Evolutionary conservation across 1,140 invertebrate genomes (phyloP), one percentile per base, ranked within the genome.

Genomic region (Megalonaias nervosa): DNA sequence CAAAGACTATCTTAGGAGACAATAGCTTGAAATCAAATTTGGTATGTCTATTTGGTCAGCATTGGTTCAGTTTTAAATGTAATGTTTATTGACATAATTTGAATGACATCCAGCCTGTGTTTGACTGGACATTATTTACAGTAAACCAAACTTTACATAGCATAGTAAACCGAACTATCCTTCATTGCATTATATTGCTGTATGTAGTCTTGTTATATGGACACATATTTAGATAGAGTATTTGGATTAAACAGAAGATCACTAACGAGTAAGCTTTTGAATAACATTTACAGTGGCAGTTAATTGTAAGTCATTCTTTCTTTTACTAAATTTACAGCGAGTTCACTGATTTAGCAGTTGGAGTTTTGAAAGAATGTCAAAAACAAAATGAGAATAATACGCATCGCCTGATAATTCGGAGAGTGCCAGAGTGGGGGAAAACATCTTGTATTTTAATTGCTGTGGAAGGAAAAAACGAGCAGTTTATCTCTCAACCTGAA

Each of bases 391-490:
- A 67, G 38, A 12, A 67, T 11, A 26, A 4, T 2, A 67, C 66
- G 13, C 66, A 17, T n/a, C 1, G 1, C 21, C 38, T 67, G 19
- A 17, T 67, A 16, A 48, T 67, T 3, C 31, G 66, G 21, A 48
- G 26, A 23, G 21, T 26, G 17, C 1, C 12, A n/a, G 55, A 23
- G 19, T 67, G 66, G 66, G 66, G 66, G 14, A 17, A 38, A 12
- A 67, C 23, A 67, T 67, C 66, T 26, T 67, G 66, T 38, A 26
- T 67, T 23, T 31, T 31, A 48, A 67, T 67, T 23, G 66, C 66
- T 67, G 26, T 67, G 26, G 12, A 67, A 13, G 21, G n/a, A 16
- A 23, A 23, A 5, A 67, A 67, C 66, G 26, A 67, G 12, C 15
- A 67, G 11, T 67, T 67, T 67, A 67, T 67, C 31, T 11, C 31